Base-by-base conservation (phyloP, 1,140 invertebrate genomes). In the Papilio helenus region DNA sequence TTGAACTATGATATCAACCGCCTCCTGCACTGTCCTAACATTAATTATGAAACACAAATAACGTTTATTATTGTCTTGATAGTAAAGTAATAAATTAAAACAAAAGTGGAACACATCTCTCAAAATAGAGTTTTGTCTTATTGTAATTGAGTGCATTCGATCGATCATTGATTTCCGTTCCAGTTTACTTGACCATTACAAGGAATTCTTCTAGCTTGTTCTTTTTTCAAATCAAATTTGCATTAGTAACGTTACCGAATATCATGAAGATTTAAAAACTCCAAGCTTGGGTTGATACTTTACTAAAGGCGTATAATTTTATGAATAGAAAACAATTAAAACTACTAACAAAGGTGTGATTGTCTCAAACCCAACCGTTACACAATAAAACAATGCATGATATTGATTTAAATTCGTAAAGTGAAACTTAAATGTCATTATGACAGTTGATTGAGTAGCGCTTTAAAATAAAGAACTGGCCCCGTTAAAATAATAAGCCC, bases 401-500 rank as follows among this genome's bases (percentile, higher is more conserved):
- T 72, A 72, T 72, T 39, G 71, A 72, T 72, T 42, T 72, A 72
- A 72, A 20, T 74, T 23, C 42, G 42, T 74, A 49, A 74, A 74
- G 42, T 74, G 72, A 74, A 74, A 49, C 42, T 49, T 49, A 74
- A 74, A 49, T n/a, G 39, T 42, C 76, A 77, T 77, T 77, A 77
- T 61, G 58, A 80, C 82, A 84, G 79, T 84, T 90, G 89, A 90
- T 88, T 89, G 87, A 90, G 84, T 85, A 84, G 86, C 85, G 72
- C 78, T 84, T 82, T 87, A 80, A 76, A 80, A 80, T 78, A 81
- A 84, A 86, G 74, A 87, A 79, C 81, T 85, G 82, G 80, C 84
- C 34, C 76, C 83, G 82, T 86, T 84, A 84, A 85, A 86, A 90
- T 85, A 87, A 88, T 86, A 83, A 85, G 85, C 84, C 84, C 87